Evolutionary conservation across 2,888 invertebrate species (phyloP).

Genomic region (Lepidochitona cinerea): DNA sequence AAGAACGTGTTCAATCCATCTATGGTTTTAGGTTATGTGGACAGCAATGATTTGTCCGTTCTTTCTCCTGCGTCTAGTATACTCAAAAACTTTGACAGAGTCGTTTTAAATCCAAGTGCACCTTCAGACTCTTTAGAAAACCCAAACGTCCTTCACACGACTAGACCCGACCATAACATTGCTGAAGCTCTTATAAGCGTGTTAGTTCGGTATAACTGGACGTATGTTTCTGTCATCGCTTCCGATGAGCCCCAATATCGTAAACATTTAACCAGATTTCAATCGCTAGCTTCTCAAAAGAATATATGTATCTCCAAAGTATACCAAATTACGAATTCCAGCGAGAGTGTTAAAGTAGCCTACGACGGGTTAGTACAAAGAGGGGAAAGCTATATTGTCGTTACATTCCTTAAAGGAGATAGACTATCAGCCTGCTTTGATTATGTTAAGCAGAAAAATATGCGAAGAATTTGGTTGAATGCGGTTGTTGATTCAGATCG

Average conservation of each 20-base stretch:
- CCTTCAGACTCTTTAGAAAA: not conserved
- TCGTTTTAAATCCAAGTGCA: not conserved
- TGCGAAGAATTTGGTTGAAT: not conserved
- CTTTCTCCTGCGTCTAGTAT: slow-evolving; percentile 14
- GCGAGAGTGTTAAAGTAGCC: not conserved
- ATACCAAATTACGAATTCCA: not conserved
- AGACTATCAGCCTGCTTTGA: not conserved
- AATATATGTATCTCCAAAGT: slow-evolving; percentile 38
- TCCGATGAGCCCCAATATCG: slow-evolving; percentile 23
- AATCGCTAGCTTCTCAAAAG: slow-evolving; percentile 22
- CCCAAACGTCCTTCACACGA: not conserved
- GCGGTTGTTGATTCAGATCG: not conserved
- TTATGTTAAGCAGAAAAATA: not conserved
- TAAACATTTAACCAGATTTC: slow-evolving; percentile 23
- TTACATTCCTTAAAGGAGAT: not conserved
- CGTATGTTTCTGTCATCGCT: slow-evolving; percentile 38
- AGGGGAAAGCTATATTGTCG: not conserved
- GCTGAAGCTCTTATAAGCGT: slow-evolving; percentile 33
- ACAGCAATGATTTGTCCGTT: not conserved
- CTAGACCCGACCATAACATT: not conserved
- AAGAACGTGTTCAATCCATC: not conserved
- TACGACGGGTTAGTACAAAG: not conserved
- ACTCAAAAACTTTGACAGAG: not conserved
- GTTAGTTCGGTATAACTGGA: slow-evolving; percentile 38
- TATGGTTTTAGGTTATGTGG: not conserved